Conservation (phyloP, 2,888 invertebrate genomes). For the Diplazon laetatorius region DNA sequence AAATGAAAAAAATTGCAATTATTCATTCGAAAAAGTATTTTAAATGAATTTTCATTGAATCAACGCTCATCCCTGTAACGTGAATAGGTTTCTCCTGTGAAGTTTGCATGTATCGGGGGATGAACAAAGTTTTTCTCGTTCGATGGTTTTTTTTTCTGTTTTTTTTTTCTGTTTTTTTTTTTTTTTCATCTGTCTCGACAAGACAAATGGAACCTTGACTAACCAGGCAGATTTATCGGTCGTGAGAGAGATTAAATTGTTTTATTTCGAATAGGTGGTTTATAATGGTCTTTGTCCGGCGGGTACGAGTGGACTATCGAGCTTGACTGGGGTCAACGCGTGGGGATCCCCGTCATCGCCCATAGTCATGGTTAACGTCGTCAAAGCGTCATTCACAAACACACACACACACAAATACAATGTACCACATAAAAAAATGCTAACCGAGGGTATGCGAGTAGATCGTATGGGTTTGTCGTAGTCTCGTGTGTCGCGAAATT, state of each 20-base stretch:
- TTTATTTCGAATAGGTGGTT: slow-evolving; percentile 32
- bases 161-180: background rate
- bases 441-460: too few species aligned
- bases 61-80: too few species aligned
- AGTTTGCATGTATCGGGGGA: too few species aligned
- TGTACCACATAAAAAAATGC: too few species aligned
- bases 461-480: background rate
- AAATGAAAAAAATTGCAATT: too few species aligned
- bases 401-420: too few species aligned
- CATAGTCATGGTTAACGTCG: background rate
- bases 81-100: too few species aligned
- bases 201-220: slow-evolving; percentile 53
- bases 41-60: too few species aligned
- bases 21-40: too few species aligned
- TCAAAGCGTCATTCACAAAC: background rate
- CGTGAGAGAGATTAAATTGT: slow-evolving; percentile 47
- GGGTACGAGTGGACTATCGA: slow-evolving; percentile 4
- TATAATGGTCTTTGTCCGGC: slow-evolving; percentile 43
- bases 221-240: slow-evolving; percentile 50
- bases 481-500: background rate
- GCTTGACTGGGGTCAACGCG: slow-evolving; percentile 23
- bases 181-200: background rate
- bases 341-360: slow-evolving; percentile 11
- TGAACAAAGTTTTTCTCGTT: too few species aligned
- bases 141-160: slow-evolving; percentile 39